phyloP scores from a whole-genome alignment of 2,888 invertebrate genomes.

The Salticus scenicus region DNA sequence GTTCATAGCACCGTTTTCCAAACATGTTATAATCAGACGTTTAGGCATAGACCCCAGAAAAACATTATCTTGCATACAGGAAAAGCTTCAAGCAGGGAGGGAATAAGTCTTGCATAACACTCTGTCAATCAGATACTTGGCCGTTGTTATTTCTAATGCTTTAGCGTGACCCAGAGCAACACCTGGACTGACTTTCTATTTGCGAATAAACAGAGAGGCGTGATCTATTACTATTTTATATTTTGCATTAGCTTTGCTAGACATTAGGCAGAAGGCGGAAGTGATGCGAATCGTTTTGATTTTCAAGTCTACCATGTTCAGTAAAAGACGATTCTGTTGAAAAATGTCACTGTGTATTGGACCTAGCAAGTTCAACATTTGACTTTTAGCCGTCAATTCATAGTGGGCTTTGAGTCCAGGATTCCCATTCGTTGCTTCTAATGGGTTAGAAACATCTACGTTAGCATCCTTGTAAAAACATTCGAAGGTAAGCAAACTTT shows the following conservation, averaged over 20 bases:
- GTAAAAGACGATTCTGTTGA: conserved; percentile 25
- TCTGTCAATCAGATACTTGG: too few relatives aligned
- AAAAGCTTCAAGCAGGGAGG: conserved; percentile 17
- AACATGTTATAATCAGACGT: neutral
- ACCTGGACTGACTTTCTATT: conserved; percentile 71
- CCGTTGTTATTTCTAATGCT: too few relatives aligned
- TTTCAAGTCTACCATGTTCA: conserved; percentile 5
- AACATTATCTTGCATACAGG: conserved; percentile 23
- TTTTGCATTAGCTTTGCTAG: neutral
- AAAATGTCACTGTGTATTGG: too few relatives aligned
- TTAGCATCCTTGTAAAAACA: conserved; percentile 17
- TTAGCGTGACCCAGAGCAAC: conserved; percentile 72
- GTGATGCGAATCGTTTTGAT: conserved; percentile 31
- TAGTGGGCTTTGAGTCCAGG: neutral
- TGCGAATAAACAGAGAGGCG: conserved; percentile 67
- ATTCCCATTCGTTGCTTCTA: neutral
- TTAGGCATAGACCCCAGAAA: conserved; percentile 24
- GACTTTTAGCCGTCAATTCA: neutral
- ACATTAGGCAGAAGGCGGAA: conserved; percentile 19
- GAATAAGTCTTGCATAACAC: too few relatives aligned
- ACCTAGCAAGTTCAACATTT: conserved; percentile 27
- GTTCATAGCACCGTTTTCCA: conserved; percentile 23
- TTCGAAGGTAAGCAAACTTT: neutral
- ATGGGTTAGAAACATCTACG: neutral
- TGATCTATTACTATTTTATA: conserved; percentile 36